phyloP scores from a whole-genome alignment of 2,888 invertebrate species.

The Drosophila engyochracea region DNA sequence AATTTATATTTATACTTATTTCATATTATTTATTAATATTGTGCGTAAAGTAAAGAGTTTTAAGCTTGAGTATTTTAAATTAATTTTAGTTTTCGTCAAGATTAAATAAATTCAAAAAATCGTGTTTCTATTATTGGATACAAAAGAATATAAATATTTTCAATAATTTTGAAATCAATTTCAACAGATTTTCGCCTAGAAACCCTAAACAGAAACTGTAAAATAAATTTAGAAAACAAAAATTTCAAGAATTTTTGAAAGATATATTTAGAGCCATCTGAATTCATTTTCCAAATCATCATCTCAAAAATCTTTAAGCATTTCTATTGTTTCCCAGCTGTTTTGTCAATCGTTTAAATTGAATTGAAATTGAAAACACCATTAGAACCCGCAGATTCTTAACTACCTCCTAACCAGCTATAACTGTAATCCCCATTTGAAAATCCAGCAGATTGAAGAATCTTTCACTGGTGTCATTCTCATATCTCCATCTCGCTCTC shows the following conservation, averaged over 20 bases:
- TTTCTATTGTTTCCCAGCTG: neutral
- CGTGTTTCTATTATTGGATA: neutral
- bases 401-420: conserved; percentile 8
- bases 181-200: neutral
- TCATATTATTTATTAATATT: neutral
- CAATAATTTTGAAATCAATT: neutral
- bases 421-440: conserved; percentile 6
- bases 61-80: neutral
- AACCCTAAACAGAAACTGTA: neutral
- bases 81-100: neutral
- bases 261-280: neutral
- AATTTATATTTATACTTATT: neutral
- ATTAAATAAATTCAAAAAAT: no score
- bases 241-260: neutral
- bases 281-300: neutral
- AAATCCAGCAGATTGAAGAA: neutral
- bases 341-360: conserved; percentile 10
- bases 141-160: neutral
- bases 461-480: no score
- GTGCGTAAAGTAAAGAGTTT: rapidly evolving
- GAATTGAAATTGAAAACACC: conserved; percentile 31
- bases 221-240: neutral
- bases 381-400: conserved; percentile 31
- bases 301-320: neutral
- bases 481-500: neutral